Conservation (phyloP, 2,888 invertebrate species). For the Trachelus stipa region DNA sequence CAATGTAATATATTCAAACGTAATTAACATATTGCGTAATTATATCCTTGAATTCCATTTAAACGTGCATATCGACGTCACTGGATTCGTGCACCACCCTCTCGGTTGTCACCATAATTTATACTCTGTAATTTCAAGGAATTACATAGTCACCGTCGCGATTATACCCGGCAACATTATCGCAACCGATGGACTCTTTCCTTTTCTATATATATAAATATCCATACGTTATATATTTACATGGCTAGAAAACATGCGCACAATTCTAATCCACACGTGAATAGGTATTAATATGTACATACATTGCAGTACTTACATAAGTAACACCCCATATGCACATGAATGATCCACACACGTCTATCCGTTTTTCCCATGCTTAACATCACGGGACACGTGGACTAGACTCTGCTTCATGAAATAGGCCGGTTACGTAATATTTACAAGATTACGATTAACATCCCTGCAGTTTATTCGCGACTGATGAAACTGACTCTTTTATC, state of each 20-base stretch:
- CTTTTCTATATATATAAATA: neutral
- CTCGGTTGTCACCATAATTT: neutral
- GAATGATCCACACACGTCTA: neutral
- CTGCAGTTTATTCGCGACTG: neutral
- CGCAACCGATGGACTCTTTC: neutral
- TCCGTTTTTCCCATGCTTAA: neutral
- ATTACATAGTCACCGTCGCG: neutral
- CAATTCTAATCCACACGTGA: neutral
- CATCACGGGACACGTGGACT: neutral
- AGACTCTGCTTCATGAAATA: neutral
- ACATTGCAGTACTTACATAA: neutral
- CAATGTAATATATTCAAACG: slow-evolving; percentile 6
- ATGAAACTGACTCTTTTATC: neutral
- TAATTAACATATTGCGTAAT: slow-evolving; percentile 45
- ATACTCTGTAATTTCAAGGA: neutral
- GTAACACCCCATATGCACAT: neutral
- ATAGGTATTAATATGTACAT: neutral
- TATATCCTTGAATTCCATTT: slow-evolving; percentile 31
- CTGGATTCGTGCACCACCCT: neutral
- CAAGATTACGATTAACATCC: neutral
- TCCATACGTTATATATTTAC: no score
- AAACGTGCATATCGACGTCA: neutral
- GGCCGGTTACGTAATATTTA: neutral
- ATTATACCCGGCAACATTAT: neutral
- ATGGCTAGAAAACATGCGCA: neutral